Evolutionary conservation across 2,797 vertebrate genomes (phyloP).

Genomic region (Babyrousa celebensis): DNA sequence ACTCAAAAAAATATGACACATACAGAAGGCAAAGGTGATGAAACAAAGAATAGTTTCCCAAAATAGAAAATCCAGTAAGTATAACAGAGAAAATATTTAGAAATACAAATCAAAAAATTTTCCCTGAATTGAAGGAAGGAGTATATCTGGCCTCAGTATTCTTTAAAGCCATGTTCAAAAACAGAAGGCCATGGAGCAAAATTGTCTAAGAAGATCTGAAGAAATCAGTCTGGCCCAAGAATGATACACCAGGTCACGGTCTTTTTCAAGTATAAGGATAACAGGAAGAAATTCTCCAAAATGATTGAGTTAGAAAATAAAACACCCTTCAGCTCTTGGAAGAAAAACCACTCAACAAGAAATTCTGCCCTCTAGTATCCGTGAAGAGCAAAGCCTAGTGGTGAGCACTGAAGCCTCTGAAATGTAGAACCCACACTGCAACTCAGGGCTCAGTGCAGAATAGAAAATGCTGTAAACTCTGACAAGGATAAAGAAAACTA

Average conservation of each 20-base stretch:
- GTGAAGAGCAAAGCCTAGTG: neutral
- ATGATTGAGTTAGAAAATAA: neutral
- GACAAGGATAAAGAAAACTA: conserved; percentile 23
- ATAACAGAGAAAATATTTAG: conserved; percentile 42
- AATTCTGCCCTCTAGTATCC: neutral
- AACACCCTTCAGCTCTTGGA: neutral
- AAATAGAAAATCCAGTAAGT: conserved; percentile 33
- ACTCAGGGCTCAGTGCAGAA: neutral
- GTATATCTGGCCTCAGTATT: neutral
- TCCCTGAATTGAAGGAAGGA: conserved; percentile 5
- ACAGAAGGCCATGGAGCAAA: neutral
- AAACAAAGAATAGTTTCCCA: conserved; percentile 17
- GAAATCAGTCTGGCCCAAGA: neutral
- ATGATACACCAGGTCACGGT: neutral
- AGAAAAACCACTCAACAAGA: neutral
- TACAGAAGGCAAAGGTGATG: neutral
- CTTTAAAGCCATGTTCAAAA: conserved; percentile 18
- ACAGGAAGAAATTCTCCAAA: conserved; percentile 26
- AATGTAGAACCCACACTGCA: neutral
- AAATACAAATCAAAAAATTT: conserved; percentile 4
- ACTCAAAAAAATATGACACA: conserved; percentile 35
- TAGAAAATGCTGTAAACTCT: neutral
- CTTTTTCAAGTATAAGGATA: conserved; percentile 17
- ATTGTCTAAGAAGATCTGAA: neutral
- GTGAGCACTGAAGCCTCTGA: neutral